phyloP scores from a whole-genome alignment of 2,113 vertebrate species.

The Coptodon rendalli region DNA sequence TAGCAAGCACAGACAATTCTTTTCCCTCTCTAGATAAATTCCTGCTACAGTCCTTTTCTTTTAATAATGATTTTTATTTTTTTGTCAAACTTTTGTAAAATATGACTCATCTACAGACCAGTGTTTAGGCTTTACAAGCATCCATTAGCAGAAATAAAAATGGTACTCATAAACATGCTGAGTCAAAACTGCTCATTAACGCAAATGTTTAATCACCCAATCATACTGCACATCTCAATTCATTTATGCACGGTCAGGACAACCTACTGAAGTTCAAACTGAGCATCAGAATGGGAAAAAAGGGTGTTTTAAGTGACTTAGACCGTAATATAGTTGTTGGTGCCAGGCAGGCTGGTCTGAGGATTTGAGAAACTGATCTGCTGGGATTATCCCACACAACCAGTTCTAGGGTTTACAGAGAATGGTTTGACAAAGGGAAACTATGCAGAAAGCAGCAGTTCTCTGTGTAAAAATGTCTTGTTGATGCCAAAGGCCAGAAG shows the following conservation, averaged over 20 bases:
- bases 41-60: not conserved
- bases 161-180: accelerated
- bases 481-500: not conserved
- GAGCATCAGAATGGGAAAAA: not conserved
- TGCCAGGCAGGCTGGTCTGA: not conserved
- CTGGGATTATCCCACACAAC: not conserved
- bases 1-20: not conserved
- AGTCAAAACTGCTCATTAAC: not conserved
- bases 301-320: not conserved
- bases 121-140: not conserved
- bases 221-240: not conserved
- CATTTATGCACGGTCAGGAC: not conserved
- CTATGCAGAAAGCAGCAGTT: not conserved
- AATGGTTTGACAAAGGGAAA: not conserved
- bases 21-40: not conserved
- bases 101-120: not conserved
- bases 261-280: not conserved
- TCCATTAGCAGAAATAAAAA: not conserved
- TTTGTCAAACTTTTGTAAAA: not conserved
- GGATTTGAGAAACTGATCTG: not conserved
- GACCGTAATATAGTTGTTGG: not conserved
- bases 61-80: not conserved
- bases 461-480: not conserved
- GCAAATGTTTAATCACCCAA: not conserved
- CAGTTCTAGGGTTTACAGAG: not conserved